phyloP scores from a whole-genome alignment of 2,113 vertebrate genomes.

The Apteryx mantelli region DNA sequence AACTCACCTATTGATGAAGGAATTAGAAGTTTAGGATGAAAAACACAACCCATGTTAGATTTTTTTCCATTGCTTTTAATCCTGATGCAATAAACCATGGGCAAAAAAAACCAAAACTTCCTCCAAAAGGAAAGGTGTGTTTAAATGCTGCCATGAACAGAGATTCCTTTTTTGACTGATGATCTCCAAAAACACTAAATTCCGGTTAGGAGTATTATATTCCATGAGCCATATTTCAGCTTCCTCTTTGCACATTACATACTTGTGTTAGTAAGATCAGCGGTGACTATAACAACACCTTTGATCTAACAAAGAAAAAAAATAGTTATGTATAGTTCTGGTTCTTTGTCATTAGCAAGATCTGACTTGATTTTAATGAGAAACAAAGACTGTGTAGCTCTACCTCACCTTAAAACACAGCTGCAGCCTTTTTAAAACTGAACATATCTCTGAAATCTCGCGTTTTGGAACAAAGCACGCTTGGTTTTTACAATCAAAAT shows the following conservation, averaged over 20 bases:
- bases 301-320: background rate
- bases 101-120: background rate
- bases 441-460: background rate
- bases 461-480: accelerated
- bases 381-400: background rate
- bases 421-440: background rate
- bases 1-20: accelerated
- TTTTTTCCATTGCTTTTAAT: background rate
- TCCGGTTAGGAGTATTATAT: background rate
- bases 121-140: background rate
- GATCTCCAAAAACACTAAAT: accelerated
- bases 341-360: background rate
- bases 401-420: background rate
- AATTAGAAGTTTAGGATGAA: background rate
- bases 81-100: background rate
- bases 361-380: background rate
- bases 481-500: background rate
- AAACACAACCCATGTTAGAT: background rate
- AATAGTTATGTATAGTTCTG: background rate
- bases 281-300: background rate
- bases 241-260: background rate
- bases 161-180: background rate
- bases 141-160: background rate
- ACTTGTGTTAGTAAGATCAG: background rate
- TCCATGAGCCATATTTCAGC: background rate